These are phyloP conservation scores for Hemichromis elongatus DNA, from an alignment of 2,113 vertebrate genomes.

Conservation along the genomic window DNA sequence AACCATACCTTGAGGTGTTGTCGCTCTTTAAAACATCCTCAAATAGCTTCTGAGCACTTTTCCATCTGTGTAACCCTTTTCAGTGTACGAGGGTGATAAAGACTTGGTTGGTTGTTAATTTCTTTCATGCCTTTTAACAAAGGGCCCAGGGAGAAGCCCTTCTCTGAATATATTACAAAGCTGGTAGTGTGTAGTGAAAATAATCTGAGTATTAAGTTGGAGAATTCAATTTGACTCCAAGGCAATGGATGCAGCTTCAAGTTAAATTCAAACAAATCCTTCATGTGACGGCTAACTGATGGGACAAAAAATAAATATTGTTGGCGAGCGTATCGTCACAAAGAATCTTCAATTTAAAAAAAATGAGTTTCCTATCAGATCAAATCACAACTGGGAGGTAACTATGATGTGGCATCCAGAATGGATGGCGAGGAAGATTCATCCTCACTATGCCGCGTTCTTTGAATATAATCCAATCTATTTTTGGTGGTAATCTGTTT, in stretches of 20 bases:
- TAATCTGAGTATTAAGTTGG: conserved; percentile 41
- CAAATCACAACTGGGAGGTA: not conserved
- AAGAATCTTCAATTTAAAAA: not conserved
- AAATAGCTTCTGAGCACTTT: conserved; percentile 58
- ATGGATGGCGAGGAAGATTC: not conserved
- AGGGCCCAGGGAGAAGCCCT: conserved; percentile 34
- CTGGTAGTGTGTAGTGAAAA: conserved; percentile 18
- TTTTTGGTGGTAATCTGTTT: conserved; percentile 40
- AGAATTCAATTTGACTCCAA: conserved; percentile 50
- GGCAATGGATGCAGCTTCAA: not conserved
- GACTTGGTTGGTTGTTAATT: conserved; percentile 46
- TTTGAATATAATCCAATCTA: conserved; percentile 34
- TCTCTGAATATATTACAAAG: conserved; percentile 37
- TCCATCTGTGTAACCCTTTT: conserved; percentile 39
- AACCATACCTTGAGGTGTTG: conserved; percentile 54
- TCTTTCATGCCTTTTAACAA: conserved; percentile 44
- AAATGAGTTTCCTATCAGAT: not conserved
- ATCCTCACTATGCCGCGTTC: not conserved
- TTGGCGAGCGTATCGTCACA: not conserved
- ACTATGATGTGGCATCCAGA: not conserved
- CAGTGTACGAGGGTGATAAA: conserved; percentile 49
- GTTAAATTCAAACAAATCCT: conserved; percentile 61
- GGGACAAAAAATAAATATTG: not conserved
- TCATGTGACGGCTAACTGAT: not conserved
- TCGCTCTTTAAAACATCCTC: conserved; percentile 55